Base-by-base conservation (phyloP, 1,140 invertebrate species). In the Reticulitermes speratus region DNA sequence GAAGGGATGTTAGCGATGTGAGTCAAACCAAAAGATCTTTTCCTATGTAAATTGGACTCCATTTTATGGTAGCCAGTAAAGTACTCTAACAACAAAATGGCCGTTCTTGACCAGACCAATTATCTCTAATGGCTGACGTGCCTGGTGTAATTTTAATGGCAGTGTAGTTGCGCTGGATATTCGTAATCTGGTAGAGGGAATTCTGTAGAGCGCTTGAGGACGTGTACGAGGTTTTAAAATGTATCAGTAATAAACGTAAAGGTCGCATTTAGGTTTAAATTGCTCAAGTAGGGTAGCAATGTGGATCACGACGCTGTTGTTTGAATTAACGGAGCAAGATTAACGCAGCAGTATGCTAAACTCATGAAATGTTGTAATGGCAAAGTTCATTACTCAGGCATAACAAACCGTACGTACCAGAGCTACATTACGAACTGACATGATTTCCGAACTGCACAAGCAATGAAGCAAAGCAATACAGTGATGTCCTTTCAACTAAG, bases 41-140 rank as follows among this genome's bases (percentile, higher is more conserved):
- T 65, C 59, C 59, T 65, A 65, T 23, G 59, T 65, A 65, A 65
- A 65, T 65, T 65, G 59, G 59, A 65, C 59, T 65, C 59, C 59
- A 65, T 65, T 65, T 65, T 65, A 65, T 65, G 59, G 14, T 65
- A 65, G 59, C 59, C 21, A 65, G 59, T 65, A 65, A 65, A 5
- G 59, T 65, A 65, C 14, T 30, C 65, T 75, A 14, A n/a, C n/a
- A 75, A 75, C 65, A 75, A 75, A 75, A 75, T 75, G 65, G 65
- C 25, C 65, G 65, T 75, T 75, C n/a, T 75, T 75, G 65, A 75
- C 65, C 65, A 75, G 25, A n/a, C n/a, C 25, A 75, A 75, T 75
- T 75, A 75, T 75, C 65, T 75, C 65, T 75, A 75, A 75, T 75
- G 65, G 25, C 65, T 75, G n/a, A 75, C 65, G 25, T 75, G 25